Evolutionary conservation across 2,113 vertebrate species (phyloP).

Genomic region (Calypte anna): DNA sequence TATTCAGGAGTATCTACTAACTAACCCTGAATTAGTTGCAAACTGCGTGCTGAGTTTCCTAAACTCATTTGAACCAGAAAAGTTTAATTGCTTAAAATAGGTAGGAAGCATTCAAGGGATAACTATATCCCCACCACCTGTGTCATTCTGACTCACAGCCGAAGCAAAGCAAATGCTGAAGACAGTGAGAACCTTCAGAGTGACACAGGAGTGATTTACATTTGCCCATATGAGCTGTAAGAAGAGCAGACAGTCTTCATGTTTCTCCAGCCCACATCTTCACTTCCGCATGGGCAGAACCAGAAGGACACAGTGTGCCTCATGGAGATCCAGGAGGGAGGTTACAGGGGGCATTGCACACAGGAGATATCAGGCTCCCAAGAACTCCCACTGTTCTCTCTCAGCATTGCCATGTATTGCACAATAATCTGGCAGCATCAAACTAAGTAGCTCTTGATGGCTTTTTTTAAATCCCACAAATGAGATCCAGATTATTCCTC

Average conservation of each 20-base stretch:
- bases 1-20: no score
- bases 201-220: neutral
- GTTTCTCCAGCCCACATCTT: neutral
- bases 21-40: neutral
- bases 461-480: neutral
- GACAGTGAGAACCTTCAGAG: neutral
- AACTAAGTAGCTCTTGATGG: neutral
- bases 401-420: neutral
- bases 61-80: neutral
- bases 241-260: neutral
- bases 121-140: neutral
- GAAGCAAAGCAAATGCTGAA: neutral
- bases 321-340: neutral
- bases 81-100: neutral
- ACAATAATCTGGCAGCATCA: neutral
- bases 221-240: neutral
- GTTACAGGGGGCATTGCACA: neutral
- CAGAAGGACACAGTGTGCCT: neutral
- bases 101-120: neutral
- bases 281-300: neutral
- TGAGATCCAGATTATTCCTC: neutral
- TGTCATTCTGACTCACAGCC: conserved; percentile 10
- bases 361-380: neutral
- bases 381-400: neutral
- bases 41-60: neutral